Evolutionary conservation across 1,140 invertebrate genomes (phyloP).

Genomic region (Sycobia sp.): DNA sequence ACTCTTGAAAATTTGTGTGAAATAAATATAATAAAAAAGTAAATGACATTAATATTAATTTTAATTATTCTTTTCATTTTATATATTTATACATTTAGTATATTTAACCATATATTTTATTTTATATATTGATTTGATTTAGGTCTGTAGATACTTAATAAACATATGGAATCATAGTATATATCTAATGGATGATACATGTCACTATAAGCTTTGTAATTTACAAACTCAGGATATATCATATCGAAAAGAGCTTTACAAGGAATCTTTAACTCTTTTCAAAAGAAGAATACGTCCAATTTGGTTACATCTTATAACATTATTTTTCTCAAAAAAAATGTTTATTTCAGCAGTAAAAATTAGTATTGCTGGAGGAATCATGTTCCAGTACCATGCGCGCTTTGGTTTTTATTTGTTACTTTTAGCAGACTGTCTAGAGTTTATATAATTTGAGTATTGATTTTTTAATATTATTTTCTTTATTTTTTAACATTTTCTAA

Average conservation of each 20-base stretch:
- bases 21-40: too few species aligned
- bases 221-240: constrained; percentile 30
- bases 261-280: constrained; percentile 16
- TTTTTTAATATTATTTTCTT: constrained; percentile 22
- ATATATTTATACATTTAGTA: too few species aligned
- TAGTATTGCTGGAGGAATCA: constrained; percentile 40
- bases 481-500: not conserved
- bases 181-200: constrained; percentile 38
- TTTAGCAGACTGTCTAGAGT: constrained; percentile 41
- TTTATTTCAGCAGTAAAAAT: constrained; percentile 41
- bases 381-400: constrained; percentile 40
- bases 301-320: constrained; percentile 42
- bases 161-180: constrained; percentile 23
- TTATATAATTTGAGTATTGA: constrained; percentile 30
- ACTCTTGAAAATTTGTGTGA: too few species aligned
- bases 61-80: too few species aligned
- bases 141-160: not conserved
- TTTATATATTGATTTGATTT: too few species aligned
- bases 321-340: constrained; percentile 45
- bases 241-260: constrained; percentile 4
- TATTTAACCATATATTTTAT: too few species aligned
- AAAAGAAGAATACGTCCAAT: constrained; percentile 34
- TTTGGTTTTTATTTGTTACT: constrained; percentile 42
- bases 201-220: constrained; percentile 36
- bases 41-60: too few species aligned